phyloP scores from a whole-genome alignment of 2,888 invertebrate genomes.

The Cryptus viduatorius region DNA sequence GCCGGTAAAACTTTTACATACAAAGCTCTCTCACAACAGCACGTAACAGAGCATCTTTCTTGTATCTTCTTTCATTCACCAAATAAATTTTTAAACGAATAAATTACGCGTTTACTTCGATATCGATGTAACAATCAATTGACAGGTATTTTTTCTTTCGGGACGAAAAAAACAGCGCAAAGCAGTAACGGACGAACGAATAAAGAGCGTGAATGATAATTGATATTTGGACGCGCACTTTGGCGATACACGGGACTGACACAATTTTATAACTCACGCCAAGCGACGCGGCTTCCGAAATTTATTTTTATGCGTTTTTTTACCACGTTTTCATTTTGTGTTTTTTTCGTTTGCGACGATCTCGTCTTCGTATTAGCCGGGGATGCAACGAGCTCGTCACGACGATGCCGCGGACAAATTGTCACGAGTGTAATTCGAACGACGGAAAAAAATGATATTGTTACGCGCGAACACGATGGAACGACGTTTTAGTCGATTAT shows the following conservation, averaged over 20 bases:
- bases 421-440: neutral
- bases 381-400: neutral
- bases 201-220: slow-evolving; percentile 5
- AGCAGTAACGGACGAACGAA: neutral
- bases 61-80: slow-evolving; percentile 37
- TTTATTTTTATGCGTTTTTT: neutral
- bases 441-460: neutral
- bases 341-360: neutral
- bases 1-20: slow-evolving; percentile 27
- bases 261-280: slow-evolving; percentile 23
- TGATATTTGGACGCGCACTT: slow-evolving; percentile 34
- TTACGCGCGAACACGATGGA: slow-evolving; percentile 40
- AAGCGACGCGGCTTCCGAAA: neutral
- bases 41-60: slow-evolving; percentile 47
- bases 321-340: slow-evolving; percentile 26
- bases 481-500: slow-evolving; percentile 22
- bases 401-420: neutral
- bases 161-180: neutral
- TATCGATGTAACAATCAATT: neutral
- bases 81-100: slow-evolving; percentile 16
- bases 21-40: slow-evolving; percentile 53
- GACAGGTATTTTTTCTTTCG: neutral
- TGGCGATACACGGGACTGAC: slow-evolving; percentile 37
- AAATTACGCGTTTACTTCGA: neutral
- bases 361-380: neutral